These are phyloP conservation scores for Lasioglossum albipes DNA, from an alignment of 1,140 invertebrate genomes.

Conservation along the genomic window DNA sequence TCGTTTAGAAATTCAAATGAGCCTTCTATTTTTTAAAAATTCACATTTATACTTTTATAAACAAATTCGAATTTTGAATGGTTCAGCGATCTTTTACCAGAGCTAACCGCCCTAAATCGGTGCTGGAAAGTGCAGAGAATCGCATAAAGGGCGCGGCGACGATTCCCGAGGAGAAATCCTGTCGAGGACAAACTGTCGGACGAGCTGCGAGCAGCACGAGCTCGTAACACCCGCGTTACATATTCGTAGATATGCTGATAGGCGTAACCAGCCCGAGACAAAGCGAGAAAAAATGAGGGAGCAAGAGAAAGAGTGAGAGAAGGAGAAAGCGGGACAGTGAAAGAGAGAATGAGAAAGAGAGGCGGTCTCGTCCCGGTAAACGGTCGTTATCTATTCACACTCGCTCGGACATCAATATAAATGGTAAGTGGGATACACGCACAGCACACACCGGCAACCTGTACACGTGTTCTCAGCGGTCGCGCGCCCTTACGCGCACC, in stretches of 20 bases:
- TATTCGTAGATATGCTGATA: slow-evolving; percentile 48
- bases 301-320: neutral
- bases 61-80: too few relatives aligned
- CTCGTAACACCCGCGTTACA: slow-evolving; percentile 30
- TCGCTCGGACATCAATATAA: slow-evolving; percentile 46
- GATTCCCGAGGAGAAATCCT: neutral
- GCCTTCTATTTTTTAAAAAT: too few relatives aligned
- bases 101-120: too few relatives aligned
- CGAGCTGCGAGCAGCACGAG: neutral
- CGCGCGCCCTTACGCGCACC: neutral
- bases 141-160: neutral
- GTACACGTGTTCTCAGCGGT: neutral
- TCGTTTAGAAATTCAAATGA: too few relatives aligned
- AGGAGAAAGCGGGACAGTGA: neutral
- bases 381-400: slow-evolving; percentile 56
- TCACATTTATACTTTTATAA: too few relatives aligned
- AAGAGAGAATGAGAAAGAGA: slow-evolving; percentile 19
- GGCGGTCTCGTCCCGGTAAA: slow-evolving; percentile 35
- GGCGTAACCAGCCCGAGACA: slow-evolving; percentile 28
- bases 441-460: neutral
- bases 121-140: too few relatives aligned
- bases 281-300: slow-evolving; percentile 25
- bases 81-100: too few relatives aligned
- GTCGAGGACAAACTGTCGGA: slow-evolving; percentile 20
- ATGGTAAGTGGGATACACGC: slow-evolving; percentile 37